Evolutionary conservation across 2,113 vertebrate genomes (phyloP).

Genomic region (Prunella fulvescens): DNA sequence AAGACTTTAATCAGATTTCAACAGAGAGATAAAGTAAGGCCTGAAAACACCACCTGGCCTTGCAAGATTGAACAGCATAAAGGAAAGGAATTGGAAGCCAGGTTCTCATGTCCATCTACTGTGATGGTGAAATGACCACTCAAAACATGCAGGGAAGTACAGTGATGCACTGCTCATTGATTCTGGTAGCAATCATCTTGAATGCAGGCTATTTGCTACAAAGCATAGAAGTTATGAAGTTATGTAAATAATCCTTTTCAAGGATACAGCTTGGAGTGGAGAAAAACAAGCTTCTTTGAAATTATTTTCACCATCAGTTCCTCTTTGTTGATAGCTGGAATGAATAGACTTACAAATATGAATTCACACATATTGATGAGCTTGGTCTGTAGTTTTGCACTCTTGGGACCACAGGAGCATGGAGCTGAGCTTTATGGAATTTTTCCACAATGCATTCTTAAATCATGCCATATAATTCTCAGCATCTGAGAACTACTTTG

Average conservation of each 20-base stretch:
- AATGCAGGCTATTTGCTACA: background rate
- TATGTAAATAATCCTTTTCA: background rate
- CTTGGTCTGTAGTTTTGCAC: background rate
- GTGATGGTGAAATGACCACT: background rate
- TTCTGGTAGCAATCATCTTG: background rate
- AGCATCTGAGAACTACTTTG: background rate
- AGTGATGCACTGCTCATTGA: background rate
- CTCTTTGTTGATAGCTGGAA: background rate
- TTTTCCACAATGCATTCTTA: background rate
- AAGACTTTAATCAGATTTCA: background rate
- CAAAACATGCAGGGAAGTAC: background rate
- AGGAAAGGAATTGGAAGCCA: background rate
- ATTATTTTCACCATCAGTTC: background rate
- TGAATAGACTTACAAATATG: background rate
- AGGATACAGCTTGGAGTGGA: background rate
- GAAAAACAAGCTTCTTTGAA: background rate
- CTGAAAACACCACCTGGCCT: background rate
- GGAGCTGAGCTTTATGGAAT: background rate
- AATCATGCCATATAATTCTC: background rate
- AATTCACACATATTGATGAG: background rate
- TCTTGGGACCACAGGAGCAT: background rate
- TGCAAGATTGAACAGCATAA: background rate
- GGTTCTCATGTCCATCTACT: background rate
- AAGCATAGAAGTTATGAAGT: background rate
- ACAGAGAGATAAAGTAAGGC: background rate